Evolutionary conservation across 1,140 invertebrate species (phyloP).

Genomic region (Colletes latitarsis): DNA sequence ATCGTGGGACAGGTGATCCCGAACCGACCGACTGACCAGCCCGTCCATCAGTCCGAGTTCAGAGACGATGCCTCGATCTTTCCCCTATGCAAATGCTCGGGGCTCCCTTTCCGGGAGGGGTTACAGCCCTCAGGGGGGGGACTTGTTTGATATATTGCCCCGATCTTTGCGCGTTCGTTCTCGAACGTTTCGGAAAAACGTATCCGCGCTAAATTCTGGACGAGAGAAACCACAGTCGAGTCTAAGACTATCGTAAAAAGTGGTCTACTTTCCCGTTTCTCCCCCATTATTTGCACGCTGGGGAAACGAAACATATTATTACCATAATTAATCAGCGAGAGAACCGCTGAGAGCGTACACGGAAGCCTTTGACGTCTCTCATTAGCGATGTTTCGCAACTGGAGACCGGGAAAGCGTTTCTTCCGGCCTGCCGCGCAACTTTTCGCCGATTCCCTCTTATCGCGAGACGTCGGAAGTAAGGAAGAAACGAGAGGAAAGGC

Average conservation of each 20-base stretch:
- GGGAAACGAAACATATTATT: no score
- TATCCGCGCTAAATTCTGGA: no score
- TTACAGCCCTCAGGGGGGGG: constrained; percentile 17
- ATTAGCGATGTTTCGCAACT: no score
- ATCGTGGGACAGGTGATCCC: constrained; percentile 78
- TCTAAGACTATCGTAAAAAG: no score
- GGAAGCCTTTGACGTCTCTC: no score
- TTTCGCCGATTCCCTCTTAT: background rate
- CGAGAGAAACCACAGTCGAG: no score
- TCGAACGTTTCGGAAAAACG: constrained; percentile 7
- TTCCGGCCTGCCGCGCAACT: no score
- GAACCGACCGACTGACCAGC: constrained; percentile 70
- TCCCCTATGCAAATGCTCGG: constrained; percentile 70
- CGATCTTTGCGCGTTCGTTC: constrained; percentile 33
- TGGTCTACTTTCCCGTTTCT: no score
- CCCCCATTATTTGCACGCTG: no score
- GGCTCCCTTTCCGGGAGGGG: constrained; percentile 30
- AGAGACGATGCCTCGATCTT: constrained; percentile 55
- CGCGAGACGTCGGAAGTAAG: background rate
- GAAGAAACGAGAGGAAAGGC: background rate
- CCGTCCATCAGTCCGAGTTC: constrained; percentile 28
- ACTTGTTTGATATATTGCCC: constrained; percentile 58
- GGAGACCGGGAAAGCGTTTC: no score
- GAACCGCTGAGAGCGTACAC: no score
- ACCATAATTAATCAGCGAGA: no score